Conservation (phyloP, 2,113 vertebrate genomes). For the Riparia riparia region DNA sequence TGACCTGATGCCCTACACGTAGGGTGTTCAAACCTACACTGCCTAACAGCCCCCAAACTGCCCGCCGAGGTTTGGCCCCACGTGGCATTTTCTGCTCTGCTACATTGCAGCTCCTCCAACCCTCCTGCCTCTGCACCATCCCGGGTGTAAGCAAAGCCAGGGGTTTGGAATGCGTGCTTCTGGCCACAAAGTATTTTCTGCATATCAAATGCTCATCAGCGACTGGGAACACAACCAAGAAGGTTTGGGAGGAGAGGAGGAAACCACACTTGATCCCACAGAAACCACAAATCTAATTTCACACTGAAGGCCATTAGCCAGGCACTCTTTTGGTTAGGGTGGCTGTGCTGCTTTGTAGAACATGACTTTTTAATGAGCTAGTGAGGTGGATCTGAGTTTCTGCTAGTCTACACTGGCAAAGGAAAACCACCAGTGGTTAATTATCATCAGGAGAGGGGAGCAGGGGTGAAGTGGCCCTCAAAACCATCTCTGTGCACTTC, state of each 20-base stretch:
- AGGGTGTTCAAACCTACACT: background rate
- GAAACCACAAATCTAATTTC: background rate
- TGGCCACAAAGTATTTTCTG: background rate
- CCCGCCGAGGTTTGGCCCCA: background rate
- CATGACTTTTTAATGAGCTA: background rate
- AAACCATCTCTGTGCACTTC: background rate
- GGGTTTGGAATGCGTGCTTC: fast-evolving
- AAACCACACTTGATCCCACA: background rate
- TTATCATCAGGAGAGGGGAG: background rate
- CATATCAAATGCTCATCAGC: background rate
- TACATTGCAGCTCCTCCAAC: background rate
- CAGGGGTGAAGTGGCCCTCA: background rate
- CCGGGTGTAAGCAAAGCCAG: fast-evolving
- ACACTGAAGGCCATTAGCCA: background rate
- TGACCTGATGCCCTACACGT: background rate
- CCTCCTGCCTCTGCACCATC: background rate
- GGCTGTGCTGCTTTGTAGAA: background rate
- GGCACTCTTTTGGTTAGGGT: background rate
- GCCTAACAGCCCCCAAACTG: background rate
- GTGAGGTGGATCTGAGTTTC: background rate
- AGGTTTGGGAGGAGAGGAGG: background rate
- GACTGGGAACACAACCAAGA: background rate
- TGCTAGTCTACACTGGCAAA: background rate
- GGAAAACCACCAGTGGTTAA: background rate
- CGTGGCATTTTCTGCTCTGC: background rate